Base-by-base conservation (phyloP, 2,113 vertebrate genomes). In the Hirundichthys speculiger region DNA sequence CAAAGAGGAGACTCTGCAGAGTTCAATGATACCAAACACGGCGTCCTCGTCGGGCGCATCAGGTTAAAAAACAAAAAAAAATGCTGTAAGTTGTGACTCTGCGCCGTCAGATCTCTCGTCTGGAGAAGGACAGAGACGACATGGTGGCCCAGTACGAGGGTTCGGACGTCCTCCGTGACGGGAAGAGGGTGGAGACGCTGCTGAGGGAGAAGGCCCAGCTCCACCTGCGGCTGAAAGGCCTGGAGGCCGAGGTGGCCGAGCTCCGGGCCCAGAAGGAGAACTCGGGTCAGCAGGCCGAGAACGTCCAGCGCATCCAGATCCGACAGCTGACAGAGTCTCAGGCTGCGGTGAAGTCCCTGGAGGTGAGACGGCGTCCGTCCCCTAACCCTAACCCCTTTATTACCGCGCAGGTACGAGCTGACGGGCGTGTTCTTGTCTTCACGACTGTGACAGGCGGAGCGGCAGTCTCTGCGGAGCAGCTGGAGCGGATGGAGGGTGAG, bases 281-380 rank as follows among this genome's bases (percentile, higher is more conserved):
- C 84, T 95, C 89, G 16, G 93, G 92, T 38, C 77, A 89, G 52
- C 96, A 97, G 87, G 94, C 94, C 5, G 96, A 98, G 87, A 98
- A 84, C 62, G 88, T 92, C 25, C 97, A 96, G 58, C 94, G 96
- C 83, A 91, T 93, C 77, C 96, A 99, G 80, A 84, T 93, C 58
- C 92, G 94, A 19, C 96, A 98, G 88, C 76, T 99, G 55, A 88
- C 92, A 2, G 97, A 98, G 79, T 89, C 93, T 83, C 95, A 98
- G 87, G 74, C 95, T 64, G 67, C 91, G 0, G n/a, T 92, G 13
- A 94, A 95, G 64, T 90, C 94, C 20, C 84, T 98, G 73, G 96
- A 99, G 97, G 96, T 99, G 88, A 91, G 89, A 18, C 8, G 0
- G 1, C 16, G 1, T 14, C 34, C 9, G 0, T n/a, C n/a, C n/a